A percentile compares a stretch with the other conserved stretches of the same genome.
phyloP scores from a whole-genome alignment of 2,888 invertebrate species.

The Stenoptilia bipunctidactyla region DNA sequence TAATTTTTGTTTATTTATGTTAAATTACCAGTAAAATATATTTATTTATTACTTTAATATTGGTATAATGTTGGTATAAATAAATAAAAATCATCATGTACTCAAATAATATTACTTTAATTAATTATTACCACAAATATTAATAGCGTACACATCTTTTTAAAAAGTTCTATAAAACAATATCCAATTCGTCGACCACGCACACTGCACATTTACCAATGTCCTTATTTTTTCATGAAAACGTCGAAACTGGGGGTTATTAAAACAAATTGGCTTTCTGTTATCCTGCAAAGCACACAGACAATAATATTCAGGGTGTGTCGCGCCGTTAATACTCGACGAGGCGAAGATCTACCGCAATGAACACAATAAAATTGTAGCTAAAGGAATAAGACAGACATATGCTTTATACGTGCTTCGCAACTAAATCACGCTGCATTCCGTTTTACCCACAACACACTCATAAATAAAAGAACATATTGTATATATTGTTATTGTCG shows the following conservation, averaged over 20 bases:
- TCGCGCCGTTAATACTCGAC: conserved; percentile 28
- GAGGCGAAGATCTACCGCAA: conserved; percentile 24
- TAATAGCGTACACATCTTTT: too few relatives aligned
- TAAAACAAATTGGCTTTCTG: conserved; percentile 18
- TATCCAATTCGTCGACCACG: too few relatives aligned
- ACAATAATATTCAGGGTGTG: conserved; percentile 32
- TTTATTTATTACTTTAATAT: too few relatives aligned
- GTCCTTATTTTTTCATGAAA: too few relatives aligned
- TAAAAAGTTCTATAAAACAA: too few relatives aligned
- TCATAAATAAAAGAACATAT: conserved; percentile 1
- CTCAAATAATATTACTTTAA: too few relatives aligned
- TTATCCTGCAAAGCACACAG: conserved; percentile 21
- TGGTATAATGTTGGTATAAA: too few relatives aligned
- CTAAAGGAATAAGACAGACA: conserved; percentile 34
- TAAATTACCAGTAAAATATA: too few relatives aligned
- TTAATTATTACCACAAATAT: too few relatives aligned
- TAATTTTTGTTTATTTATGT: too few relatives aligned
- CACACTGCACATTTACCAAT: too few relatives aligned
- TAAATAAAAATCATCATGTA: too few relatives aligned
- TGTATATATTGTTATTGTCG: conserved; percentile 31
- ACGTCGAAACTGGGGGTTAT: not conserved
- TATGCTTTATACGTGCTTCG: conserved; percentile 45
- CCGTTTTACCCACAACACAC: not conserved
- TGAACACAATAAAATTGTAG: conserved; percentile 31
- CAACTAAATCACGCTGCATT: conserved; percentile 22